Conservation (phyloP, 37 sponge, comb jelly and placozoan species). For the Agelas oroides region DNA sequence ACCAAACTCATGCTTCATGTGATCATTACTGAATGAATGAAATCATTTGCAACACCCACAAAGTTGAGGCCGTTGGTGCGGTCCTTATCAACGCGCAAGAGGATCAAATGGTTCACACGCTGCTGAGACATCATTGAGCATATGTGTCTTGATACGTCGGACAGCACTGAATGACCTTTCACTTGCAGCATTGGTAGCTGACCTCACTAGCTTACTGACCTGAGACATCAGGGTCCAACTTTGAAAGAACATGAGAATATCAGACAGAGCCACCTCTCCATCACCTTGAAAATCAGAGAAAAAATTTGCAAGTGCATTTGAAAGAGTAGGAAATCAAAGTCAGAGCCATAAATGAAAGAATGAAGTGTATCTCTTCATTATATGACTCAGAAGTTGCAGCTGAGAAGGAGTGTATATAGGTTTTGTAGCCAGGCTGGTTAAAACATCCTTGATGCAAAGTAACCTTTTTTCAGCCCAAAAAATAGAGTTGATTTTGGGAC, state of each 20-base stretch:
- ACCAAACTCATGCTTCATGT: slow-evolving; percentile 39
- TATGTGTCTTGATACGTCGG: slow-evolving; percentile 61
- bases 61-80: slow-evolving; percentile 34
- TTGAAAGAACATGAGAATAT: slow-evolving; percentile 29
- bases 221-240: slow-evolving; percentile 21
- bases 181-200: no score
- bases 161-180: slow-evolving; percentile 66
- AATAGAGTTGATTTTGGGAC: no score
- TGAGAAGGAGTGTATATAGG: slow-evolving; percentile 43
- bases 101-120: slow-evolving; percentile 48
- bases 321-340: slow-evolving; percentile 39
- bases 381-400: slow-evolving; percentile 38
- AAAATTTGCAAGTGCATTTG: slow-evolving; percentile 18
- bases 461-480: no score
- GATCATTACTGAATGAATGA: slow-evolving; percentile 33
- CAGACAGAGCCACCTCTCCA: slow-evolving; percentile 23
- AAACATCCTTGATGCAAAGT: slow-evolving; percentile 48
- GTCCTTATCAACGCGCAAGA: slow-evolving; percentile 32
- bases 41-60: slow-evolving; percentile 42
- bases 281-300: neutral
- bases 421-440: slow-evolving; percentile 53
- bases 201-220: slow-evolving; percentile 21
- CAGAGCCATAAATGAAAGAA: slow-evolving; percentile 42
- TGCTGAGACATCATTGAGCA: slow-evolving; percentile 60
- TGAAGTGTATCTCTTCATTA: slow-evolving; percentile 24